Evolutionary conservation across 2,113 vertebrate genomes (phyloP), one percentile per base, ranked within the genome.

Genomic region (Psilopogon haemacephalus): DNA sequence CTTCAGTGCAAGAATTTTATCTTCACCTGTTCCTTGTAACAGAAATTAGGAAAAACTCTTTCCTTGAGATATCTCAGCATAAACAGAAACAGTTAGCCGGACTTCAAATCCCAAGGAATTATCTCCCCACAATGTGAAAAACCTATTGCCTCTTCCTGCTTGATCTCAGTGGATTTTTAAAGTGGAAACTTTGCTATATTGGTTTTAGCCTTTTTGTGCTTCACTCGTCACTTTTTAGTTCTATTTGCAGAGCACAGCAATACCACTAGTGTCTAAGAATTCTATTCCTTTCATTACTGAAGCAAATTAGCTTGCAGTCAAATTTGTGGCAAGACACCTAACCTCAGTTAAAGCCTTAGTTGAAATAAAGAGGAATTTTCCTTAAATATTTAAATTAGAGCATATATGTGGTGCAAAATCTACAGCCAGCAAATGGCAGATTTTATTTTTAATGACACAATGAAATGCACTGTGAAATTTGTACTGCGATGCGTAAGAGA

Each of bases 211-310:
- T 72, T 85, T 90, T 81, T 86, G 8, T 90, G 33, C 19, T 20
- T 48, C 27, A 24, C 54, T 76, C 95, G 65, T 88, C 55, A n/a
- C 46, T 88, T 89, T 9, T 33, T 89, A 58, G n/a, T 59, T 95
- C 86, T 71, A 65, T 63, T 94, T 88, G 72, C 63, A 94, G 44
- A 93, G 14, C 14, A 42, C 27, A 83, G 21, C 10, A 54, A 40
- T 85, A 30, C 8, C 62, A 9, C 83, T 94, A 67, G 52, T 62
- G 40, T 83, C 54, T 93, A 76, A 76, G 33, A 33, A 42, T 26
- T 90, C 65, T 33, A 32, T 95, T 97, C 42, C 32, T 93, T 93
- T 93, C 42, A 46, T 86, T 96, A 33, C 58, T 96, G 84, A 96
- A 83, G 59, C 94, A 94, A 95, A 94, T 85, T 75, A 90, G 37